Base-by-base conservation (phyloP, 2,888 invertebrate species). In the Carcina quercana region DNA sequence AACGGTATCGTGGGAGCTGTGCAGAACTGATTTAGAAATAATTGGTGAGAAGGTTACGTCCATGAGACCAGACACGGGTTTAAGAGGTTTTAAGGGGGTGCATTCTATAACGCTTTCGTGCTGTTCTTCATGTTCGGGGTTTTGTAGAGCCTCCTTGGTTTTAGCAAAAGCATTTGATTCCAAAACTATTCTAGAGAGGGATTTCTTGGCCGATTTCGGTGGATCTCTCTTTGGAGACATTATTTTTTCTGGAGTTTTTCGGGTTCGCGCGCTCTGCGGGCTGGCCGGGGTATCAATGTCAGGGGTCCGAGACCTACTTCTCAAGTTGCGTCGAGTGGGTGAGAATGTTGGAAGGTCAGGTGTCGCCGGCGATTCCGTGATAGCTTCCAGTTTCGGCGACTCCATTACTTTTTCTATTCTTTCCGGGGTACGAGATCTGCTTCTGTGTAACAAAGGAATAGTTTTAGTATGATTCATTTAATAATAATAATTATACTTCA, bases 1-100 rank as follows among this genome's bases (percentile, higher is more conserved):
- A 1, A 50, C 46, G 14, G 61, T 70, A 22, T 78, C 78, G 11
- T 57, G 47, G 0, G 74, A 68, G 39, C 78, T 78, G 36, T 63
- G 66, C 21, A 83, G 45, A 4, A 82, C 43, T 1, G 83, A 80
- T 48, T 79, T 78, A 43, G 80, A 69, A 7, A 61, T 57, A 35
- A 83, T 83, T 1, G 83, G 83, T 1, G 83, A 83, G 21, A 83
- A 52, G 0, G 75, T 72, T 0, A 80, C 65, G 22, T 82, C 79
- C 65, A 82, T 65, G 1, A 80, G 46, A 33, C 51, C 59, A 0
- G 63, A 44, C 0, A 51, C 47, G 38, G 63, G 61, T 50, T 69
- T 72, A 3, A 50, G 36, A 1, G 64, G 33, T 35, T 82, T 83
- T 66, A 73, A 61, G 2, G 83, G 83, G 13, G 82, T 83, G 37